Evolutionary conservation across 2,888 invertebrate genomes (phyloP), one percentile per base, ranked within the genome.

Genomic region (Drosophila affinis): DNA sequence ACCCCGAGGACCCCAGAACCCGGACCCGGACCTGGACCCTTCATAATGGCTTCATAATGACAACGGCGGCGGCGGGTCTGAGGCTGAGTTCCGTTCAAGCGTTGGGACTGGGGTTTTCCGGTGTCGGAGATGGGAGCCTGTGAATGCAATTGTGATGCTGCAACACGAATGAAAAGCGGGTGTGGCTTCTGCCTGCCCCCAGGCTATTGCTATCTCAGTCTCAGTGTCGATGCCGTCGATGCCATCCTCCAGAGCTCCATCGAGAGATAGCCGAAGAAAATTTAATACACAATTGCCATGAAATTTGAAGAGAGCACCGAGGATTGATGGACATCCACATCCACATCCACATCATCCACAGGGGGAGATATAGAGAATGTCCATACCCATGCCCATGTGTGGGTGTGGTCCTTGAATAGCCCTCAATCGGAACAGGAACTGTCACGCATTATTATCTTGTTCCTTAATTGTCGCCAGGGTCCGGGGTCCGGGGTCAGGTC

Each of bases 401-500:
- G 39, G 39, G 14, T 5, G 34, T 5, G 7, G 39, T 39, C 14
- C 47, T 10, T 27, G 39, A 39, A 45, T 44, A 14, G 14, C 5
- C 5, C 24, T 18, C 18, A 44, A 29, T 55, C 56, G 47, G 29
- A 54, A 62, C 39, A 29, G 52, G 14, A 61, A 53, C 47, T 47
- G 61, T 48, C 39, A 32, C 53, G 39, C 62, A 64, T 52, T 64
- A 21, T 32, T 54, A 54, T 53, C 47, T 21, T 17, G 17, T 32
- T 58, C 56, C 32, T 52, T 48, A 52, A 58, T 46, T 46, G 65
- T 44, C 51, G 47, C 39, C n/a, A 34, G 29, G 21, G 17, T 10
- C 39, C 21, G 17, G 29, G 21, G 17, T 10, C 39, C 21, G 17
- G 7, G 17, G 24, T 24, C 24, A 39, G 39, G 39, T 32, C 3